phyloP scores from a whole-genome alignment of 2,888 invertebrate species.

The Podotricha telesiphe region DNA sequence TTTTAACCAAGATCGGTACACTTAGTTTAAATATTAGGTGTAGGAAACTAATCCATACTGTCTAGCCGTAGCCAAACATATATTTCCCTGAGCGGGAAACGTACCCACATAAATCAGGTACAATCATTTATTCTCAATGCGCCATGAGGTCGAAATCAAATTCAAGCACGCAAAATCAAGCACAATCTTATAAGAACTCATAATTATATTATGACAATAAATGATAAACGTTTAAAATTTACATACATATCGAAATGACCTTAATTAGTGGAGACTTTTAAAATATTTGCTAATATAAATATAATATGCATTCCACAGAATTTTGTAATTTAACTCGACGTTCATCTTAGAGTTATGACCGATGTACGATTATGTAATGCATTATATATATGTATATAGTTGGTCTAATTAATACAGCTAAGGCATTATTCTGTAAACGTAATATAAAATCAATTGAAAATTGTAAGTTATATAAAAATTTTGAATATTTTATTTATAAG shows the following conservation, averaged over 20 bases:
- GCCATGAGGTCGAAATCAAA: neutral
- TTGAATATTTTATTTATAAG: no score
- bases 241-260: neutral
- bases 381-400: neutral
- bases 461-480: no score
- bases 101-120: neutral
- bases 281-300: constrained; percentile 4
- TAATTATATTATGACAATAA: neutral
- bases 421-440: no score
- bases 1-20: no score
- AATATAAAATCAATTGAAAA: no score
- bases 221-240: constrained; percentile 2
- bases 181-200: neutral
- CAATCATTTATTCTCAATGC: neutral
- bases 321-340: constrained; percentile 6
- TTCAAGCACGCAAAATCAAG: no score
- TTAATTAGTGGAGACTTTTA: constrained; percentile 7
- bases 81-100: neutral
- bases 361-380: neutral
- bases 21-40: no score
- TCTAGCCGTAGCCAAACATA: no score
- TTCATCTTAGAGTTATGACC: neutral
- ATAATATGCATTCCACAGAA: neutral
- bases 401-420: no score
- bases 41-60: no score